Evolutionary conservation across 1,140 invertebrate species (phyloP).

Genomic region (Luehdorfia chinensis): DNA sequence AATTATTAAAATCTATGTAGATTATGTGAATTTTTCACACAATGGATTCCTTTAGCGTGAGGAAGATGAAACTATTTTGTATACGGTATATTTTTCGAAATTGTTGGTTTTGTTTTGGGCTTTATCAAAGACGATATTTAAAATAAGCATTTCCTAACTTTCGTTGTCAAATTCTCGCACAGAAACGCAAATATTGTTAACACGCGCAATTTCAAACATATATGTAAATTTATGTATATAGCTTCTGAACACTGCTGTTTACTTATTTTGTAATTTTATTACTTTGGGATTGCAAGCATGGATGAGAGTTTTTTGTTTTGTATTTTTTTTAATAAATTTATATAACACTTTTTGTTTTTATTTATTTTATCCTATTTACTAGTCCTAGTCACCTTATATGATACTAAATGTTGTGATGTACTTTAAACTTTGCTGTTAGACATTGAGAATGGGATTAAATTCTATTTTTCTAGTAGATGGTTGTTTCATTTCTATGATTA

Average conservation of each 20-base stretch:
- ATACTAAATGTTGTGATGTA: slow-evolving; percentile 60
- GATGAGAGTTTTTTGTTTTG: slow-evolving; percentile 52
- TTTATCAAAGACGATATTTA: slow-evolving; percentile 20
- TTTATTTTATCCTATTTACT: slow-evolving; percentile 32
- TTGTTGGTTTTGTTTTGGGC: slow-evolving; percentile 34
- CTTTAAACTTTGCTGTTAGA: slow-evolving; percentile 42
- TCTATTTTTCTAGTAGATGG: slow-evolving; percentile 59
- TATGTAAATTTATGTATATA: slow-evolving; percentile 48
- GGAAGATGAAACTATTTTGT: slow-evolving; percentile 47
- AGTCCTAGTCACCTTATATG: slow-evolving; percentile 21
- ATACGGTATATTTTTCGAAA: slow-evolving; percentile 62
- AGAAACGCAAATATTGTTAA: slow-evolving; percentile 22
- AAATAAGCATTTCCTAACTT: slow-evolving; percentile 14
- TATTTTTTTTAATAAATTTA: slow-evolving; percentile 73
- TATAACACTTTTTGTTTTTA: slow-evolving; percentile 58
- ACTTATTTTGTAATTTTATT: slow-evolving; percentile 51
- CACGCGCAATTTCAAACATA: slow-evolving; percentile 28
- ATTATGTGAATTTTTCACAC: slow-evolving; percentile 29
- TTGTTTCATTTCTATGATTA: slow-evolving; percentile 50
- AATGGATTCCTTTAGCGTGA: slow-evolving; percentile 53
- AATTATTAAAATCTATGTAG: slow-evolving; percentile 37
- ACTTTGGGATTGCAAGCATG: slow-evolving; percentile 55
- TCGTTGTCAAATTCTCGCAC: slow-evolving; percentile 3
- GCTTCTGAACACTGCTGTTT: slow-evolving; percentile 49
- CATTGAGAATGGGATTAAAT: slow-evolving; percentile 57